Base-by-base conservation (phyloP, 2,888 invertebrate genomes). In the Apodemia duryi region DNA sequence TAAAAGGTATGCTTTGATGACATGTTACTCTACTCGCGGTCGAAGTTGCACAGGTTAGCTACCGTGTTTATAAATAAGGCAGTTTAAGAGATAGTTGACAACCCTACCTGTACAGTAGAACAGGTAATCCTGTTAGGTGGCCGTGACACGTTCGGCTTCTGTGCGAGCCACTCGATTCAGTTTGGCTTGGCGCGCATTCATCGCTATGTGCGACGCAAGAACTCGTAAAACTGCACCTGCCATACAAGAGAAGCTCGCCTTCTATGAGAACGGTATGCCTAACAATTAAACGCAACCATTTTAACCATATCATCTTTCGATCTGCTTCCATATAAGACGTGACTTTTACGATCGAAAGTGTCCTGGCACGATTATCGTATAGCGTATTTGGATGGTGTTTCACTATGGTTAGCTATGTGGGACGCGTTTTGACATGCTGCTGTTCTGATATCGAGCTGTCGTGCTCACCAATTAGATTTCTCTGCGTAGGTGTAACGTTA, bases 121-220 rank as follows among this genome's bases (percentile, higher is more conserved):
- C 88, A 86, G 85, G 88, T 88, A 91, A 91, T 91, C 91, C 91
- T 88, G 90, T 91, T 91, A 91, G 88, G 82, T 88, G 91, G 83
- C 91, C 91, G 84, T 91, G 91, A 91, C 91, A 90, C 80, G 85
- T 82, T 85, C 86, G 89, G 88, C 88, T 89, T 88, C 88, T 84
- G 79, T 62, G 81, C 85, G 49, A n/a, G 49, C 49, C 49, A 49
- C 49, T 84, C 81, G 66, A 83, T 80, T 84, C 79, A 73, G 74
- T 74, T 63, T 67, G 69, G 77, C 78, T 81, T 81, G 76, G 72
- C 74, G 78, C 78, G 83, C 79, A 84, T 83, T 82, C 78, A 83
- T 77, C 81, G 81, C 86, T 74, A 91, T 89, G 91, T 85, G 84
- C 83, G 90, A 88, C 76, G 77, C 85, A 73, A 85, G 83, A 79